These are phyloP conservation scores for Dolichallabes microphthalmus DNA, from an alignment of 2,113 vertebrate genomes.

Conservation along the genomic window DNA sequence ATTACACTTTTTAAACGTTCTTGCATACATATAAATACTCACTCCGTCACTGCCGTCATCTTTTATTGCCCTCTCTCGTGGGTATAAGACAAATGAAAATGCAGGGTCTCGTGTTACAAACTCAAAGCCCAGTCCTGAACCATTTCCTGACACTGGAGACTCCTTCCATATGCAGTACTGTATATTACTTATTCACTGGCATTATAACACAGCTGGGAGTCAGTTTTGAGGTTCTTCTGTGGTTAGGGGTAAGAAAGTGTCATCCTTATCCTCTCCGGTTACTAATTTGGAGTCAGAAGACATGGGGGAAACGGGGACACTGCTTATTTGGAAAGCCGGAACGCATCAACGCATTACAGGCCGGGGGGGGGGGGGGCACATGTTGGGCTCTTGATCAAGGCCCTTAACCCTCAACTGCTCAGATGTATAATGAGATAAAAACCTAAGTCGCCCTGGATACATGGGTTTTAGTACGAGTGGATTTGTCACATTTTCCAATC, in stretches of 20 bases:
- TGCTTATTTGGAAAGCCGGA: background rate
- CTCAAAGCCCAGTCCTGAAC: too few species aligned
- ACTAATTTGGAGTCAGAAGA: background rate
- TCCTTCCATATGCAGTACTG: too few species aligned
- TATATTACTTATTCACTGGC: background rate
- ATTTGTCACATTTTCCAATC: background rate
- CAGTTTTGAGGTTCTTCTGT: background rate
- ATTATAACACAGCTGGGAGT: background rate
- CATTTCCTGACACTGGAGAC: too few species aligned
- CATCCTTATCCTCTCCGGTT: too few species aligned
- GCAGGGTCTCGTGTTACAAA: background rate
- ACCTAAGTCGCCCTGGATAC: too few species aligned
- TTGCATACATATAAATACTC: background rate
- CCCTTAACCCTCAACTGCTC: too few species aligned
- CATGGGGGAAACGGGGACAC: background rate
- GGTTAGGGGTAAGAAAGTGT: background rate
- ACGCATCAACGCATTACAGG: background rate
- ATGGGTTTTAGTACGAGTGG: background rate
- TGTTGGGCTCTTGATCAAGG: too few species aligned
- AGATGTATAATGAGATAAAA: too few species aligned
- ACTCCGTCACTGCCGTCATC: background rate
- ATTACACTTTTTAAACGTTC: too few species aligned
- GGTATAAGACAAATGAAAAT: background rate
- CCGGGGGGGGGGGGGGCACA: too few species aligned
- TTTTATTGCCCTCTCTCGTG: background rate